Evolutionary conservation across 2,797 vertebrate genomes (phyloP).

Genomic region (Galaxias olidus): DNA sequence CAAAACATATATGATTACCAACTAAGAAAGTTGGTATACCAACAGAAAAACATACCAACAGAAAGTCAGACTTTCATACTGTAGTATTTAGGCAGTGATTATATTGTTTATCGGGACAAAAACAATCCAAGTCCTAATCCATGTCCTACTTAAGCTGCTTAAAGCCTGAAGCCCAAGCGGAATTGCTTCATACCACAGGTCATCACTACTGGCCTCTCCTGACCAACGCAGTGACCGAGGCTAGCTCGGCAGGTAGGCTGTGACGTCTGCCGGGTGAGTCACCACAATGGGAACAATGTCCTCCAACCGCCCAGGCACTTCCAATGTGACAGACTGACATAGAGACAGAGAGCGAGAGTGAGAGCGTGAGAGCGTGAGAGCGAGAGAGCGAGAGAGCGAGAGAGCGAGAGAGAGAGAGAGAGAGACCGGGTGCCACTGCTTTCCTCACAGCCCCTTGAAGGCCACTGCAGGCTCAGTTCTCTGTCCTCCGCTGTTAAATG

Average conservation of each 20-base stretch:
- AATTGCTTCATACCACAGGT: constrained; percentile 14
- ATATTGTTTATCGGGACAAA: too few species aligned
- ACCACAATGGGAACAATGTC: constrained; percentile 31
- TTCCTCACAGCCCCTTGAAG: not conserved
- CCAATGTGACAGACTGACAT: constrained; percentile 23
- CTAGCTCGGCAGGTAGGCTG: constrained; percentile 6
- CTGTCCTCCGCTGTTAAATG: too few species aligned
- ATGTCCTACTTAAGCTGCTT: too few species aligned
- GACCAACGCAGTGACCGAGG: too few species aligned
- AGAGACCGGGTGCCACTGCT: not conserved
- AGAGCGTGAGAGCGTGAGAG: not conserved
- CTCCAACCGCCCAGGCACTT: constrained; percentile 11
- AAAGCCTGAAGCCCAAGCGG: too few species aligned
- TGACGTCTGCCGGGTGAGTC: constrained; percentile 29
- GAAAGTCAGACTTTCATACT: too few species aligned
- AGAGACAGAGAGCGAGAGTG: not conserved
- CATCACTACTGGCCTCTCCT: constrained; percentile 7
- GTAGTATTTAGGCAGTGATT: too few species aligned
- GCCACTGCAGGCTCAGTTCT: not conserved
- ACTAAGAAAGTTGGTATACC: too few species aligned
- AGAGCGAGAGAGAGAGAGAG: not conserved
- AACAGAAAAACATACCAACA: too few species aligned
- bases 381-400: not conserved
- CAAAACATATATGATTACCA: too few species aligned
- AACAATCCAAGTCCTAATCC: too few species aligned